Conservation (phyloP, 2,797 vertebrate genomes). For the Cyclopterus lumpus region DNA sequence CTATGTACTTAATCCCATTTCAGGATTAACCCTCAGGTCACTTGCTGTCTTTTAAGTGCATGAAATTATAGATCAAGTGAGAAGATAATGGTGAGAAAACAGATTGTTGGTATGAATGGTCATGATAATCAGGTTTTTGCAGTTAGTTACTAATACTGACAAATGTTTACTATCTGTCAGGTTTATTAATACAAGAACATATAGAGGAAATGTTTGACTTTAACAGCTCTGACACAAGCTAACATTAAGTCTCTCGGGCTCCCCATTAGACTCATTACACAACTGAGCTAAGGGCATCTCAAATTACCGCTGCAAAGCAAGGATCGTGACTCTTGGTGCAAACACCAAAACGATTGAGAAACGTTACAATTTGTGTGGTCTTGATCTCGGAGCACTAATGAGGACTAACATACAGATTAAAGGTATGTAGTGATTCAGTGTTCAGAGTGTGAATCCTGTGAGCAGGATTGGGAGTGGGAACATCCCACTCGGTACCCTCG, state of each 20-base stretch:
- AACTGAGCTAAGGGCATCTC: conserved; percentile 10
- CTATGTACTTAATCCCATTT: conserved; percentile 33
- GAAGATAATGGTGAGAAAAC: background rate
- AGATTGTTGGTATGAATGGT: background rate
- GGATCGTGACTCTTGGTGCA: background rate
- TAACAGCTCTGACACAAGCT: background rate
- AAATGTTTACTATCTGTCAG: background rate
- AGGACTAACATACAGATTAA: conserved; percentile 1
- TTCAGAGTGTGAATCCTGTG: conserved; percentile 16
- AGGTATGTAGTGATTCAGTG: conserved; percentile 21
- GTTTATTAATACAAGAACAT: background rate
- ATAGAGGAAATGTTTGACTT: conserved; percentile 5
- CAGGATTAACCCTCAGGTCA: conserved; percentile 49
- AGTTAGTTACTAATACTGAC: background rate
- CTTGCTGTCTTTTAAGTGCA: conserved; percentile 1
- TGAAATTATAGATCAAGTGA: conserved; percentile 19
- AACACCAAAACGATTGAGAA: background rate
- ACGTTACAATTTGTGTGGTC: background rate
- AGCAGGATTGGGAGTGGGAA: conserved; percentile 35
- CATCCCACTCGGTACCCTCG: conserved; percentile 23
- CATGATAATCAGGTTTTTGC: background rate
- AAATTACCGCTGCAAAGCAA: conserved; percentile 13
- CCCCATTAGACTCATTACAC: conserved; percentile 25
- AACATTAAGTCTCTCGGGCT: background rate
- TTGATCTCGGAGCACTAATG: background rate